Conservation (phyloP, 2,113 vertebrate genomes). For the Ctenodactylus gundi region DNA sequence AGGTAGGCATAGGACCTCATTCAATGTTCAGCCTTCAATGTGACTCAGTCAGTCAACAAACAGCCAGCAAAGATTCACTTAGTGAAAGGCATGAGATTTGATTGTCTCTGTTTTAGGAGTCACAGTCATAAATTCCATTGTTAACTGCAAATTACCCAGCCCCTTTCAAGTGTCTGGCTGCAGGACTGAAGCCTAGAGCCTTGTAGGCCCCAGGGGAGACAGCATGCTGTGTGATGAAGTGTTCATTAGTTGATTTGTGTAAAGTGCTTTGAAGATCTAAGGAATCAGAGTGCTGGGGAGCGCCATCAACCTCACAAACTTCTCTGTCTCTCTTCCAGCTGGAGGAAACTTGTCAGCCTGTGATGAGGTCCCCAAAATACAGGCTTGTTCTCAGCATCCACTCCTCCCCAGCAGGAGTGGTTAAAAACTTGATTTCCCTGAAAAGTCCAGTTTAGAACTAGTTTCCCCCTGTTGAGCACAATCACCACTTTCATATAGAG, state of each 20-base stretch:
- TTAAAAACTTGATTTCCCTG: not conserved
- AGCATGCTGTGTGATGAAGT: slow-evolving; percentile 32
- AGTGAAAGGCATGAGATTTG: not conserved
- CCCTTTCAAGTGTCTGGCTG: slow-evolving; percentile 36
- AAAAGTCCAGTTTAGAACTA: not conserved
- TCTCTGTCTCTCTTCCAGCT: slow-evolving; percentile 50
- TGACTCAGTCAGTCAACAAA: slow-evolving; percentile 46
- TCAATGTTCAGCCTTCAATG: not conserved
- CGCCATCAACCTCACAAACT: slow-evolving; percentile 21
- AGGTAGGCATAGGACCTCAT: not conserved
- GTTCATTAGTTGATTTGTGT: slow-evolving; percentile 66
- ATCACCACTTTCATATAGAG: not conserved
- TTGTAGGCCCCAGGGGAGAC: not conserved
- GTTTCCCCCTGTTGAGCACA: not conserved
- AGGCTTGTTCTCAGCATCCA: not conserved
- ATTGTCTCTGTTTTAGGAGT: slow-evolving; percentile 39
- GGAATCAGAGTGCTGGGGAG: not conserved
- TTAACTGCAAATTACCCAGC: slow-evolving; percentile 43
- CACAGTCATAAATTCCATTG: slow-evolving; percentile 44
- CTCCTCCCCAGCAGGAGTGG: not conserved
- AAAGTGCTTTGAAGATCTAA: slow-evolving; percentile 58
- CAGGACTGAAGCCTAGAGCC: slow-evolving; percentile 9
- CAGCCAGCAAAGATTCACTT: not conserved
- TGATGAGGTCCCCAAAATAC: not conserved
- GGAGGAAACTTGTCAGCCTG: not conserved